phyloP scores from a whole-genome alignment of 2,888 invertebrate genomes.

The Buathra laborator region DNA sequence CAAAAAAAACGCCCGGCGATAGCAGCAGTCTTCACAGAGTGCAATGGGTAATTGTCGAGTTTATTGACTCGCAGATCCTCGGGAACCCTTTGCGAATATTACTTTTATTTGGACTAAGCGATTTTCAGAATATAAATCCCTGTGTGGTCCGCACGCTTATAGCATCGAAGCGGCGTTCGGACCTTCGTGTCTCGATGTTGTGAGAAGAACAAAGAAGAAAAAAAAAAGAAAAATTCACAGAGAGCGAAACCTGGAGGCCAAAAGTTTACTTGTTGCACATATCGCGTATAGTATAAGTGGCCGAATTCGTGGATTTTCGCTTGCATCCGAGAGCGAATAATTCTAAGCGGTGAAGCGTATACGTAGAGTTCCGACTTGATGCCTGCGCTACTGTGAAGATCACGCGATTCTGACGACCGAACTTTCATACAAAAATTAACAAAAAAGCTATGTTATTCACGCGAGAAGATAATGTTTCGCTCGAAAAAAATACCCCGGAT shows the following conservation, averaged over 20 bases:
- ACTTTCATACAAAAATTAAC: neutral
- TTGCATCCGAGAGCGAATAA: slow-evolving; percentile 19
- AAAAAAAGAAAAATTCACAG: slow-evolving; percentile 16
- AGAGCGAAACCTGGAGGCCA: slow-evolving; percentile 2
- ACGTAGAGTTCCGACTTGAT: neutral
- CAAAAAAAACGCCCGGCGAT: neutral
- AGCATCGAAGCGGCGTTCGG: neutral
- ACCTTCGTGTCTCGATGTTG: slow-evolving; percentile 34
- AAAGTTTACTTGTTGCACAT: slow-evolving; percentile 1
- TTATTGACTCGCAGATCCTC: neutral
- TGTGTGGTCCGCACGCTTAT: slow-evolving; percentile 19
- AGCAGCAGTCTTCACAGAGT: neutral
- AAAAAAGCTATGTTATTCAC: neutral
- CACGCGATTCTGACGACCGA: slow-evolving; percentile 12
- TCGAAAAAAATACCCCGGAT: neutral
- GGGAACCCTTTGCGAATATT: neutral
- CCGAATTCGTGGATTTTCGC: slow-evolving; percentile 7
- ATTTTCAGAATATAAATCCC: slow-evolving; percentile 18
- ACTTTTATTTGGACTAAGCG: slow-evolving; percentile 11
- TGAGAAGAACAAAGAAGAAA: neutral
- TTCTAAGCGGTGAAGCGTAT: neutral
- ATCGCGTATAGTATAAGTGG: neutral
- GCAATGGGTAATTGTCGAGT: slow-evolving; percentile 9
- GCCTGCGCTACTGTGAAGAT: neutral
- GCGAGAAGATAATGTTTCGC: neutral